Conservation (phyloP, 2,113 vertebrate species). For the Elaphurus davidianus region DNA sequence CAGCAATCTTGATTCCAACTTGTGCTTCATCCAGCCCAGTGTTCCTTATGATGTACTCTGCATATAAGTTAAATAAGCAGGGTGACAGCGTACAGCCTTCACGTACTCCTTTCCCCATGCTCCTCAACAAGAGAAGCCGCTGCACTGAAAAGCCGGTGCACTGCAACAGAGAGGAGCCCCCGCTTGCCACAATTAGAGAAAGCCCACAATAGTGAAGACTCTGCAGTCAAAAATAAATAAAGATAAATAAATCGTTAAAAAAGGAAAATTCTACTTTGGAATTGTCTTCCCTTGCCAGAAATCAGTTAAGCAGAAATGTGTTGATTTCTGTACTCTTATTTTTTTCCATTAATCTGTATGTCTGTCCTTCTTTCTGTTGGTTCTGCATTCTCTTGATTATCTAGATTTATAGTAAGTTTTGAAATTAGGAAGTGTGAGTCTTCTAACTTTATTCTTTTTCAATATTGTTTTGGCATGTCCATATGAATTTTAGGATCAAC, state of each 20-base stretch:
- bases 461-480: neutral
- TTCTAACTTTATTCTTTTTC: neutral
- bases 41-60: neutral
- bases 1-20: neutral
- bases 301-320: neutral
- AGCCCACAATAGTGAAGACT: neutral
- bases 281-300: neutral
- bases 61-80: neutral
- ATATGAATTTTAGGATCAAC: neutral
- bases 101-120: neutral
- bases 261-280: neutral
- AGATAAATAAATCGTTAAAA: neutral
- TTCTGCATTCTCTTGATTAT: neutral
- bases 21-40: neutral
- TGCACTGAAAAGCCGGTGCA: neutral
- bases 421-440: neutral
- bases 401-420: neutral
- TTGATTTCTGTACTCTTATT: neutral
- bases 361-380: neutral
- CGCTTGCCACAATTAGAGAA: neutral
- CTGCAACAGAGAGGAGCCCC: neutral
- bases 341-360: neutral
- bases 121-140: neutral
- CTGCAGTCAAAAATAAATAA: neutral
- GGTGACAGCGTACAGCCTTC: neutral